These are phyloP conservation scores for Ferdinandea cuprea DNA, from an alignment of 2,888 invertebrate genomes.

Conservation along the genomic window DNA sequence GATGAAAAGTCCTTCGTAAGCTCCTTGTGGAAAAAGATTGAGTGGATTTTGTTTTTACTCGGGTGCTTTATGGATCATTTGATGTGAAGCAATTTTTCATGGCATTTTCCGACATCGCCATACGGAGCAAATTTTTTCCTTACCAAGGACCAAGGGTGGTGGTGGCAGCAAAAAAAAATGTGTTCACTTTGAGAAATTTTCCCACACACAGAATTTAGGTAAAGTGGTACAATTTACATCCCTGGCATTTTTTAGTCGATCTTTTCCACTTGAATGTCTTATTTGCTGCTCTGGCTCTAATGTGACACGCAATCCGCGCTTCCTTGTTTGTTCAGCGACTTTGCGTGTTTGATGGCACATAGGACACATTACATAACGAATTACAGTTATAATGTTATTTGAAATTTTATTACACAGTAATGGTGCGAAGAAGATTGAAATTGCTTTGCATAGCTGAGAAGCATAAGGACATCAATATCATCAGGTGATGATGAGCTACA, in stretches of 20 bases:
- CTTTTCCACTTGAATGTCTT: constrained; percentile 72
- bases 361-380: background rate
- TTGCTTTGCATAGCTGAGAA: constrained; percentile 62
- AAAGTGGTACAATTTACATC: constrained; percentile 60
- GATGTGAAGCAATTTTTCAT: constrained; percentile 73
- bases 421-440: constrained; percentile 59
- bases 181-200: constrained; percentile 64
- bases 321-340: constrained; percentile 60
- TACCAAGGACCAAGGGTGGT: background rate
- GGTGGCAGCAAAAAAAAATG: constrained; percentile 36
- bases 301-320: constrained; percentile 66
- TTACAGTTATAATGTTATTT: background rate
- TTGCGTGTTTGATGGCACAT: constrained; percentile 42
- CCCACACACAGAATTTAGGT: constrained; percentile 59
- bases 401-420: constrained; percentile 50
- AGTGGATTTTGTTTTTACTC: constrained; percentile 46
- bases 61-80: constrained; percentile 62
- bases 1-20: constrained; percentile 64
- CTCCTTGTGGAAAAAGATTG: constrained; percentile 54
- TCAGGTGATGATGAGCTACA: constrained; percentile 61
- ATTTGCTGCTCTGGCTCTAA: constrained; percentile 40
- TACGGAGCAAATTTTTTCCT: constrained; percentile 33
- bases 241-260: constrained; percentile 22
- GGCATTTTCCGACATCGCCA: constrained; percentile 54
- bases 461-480: constrained; percentile 36